These are phyloP conservation scores for Boleophthalmus pectinirostris DNA, from an alignment of 2,113 vertebrate genomes.

Conservation along the genomic window DNA sequence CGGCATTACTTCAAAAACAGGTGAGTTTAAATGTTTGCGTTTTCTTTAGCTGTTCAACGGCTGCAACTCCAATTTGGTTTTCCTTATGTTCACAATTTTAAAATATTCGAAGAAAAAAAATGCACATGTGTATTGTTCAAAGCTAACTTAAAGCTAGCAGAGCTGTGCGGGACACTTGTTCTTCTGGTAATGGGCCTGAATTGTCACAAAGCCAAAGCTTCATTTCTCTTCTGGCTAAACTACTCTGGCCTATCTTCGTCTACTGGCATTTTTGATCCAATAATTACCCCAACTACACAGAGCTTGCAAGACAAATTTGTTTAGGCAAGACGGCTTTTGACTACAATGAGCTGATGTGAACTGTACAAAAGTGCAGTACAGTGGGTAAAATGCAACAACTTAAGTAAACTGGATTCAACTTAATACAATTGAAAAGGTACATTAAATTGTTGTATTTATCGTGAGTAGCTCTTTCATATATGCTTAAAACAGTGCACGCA, in stretches of 20 bases:
- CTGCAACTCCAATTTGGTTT: fast-evolving
- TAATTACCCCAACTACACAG: neutral
- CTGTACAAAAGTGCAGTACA: neutral
- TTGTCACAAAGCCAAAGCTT: constrained; percentile 26
- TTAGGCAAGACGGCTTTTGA: neutral
- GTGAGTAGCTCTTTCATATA: neutral
- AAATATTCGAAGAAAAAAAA: neutral
- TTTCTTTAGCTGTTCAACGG: too few relatives aligned
- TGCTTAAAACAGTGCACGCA: constrained; percentile 17
- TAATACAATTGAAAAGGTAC: neutral
- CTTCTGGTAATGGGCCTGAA: constrained; percentile 32
- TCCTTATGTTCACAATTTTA: neutral
- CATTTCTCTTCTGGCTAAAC: neutral
- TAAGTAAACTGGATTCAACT: too few relatives aligned
- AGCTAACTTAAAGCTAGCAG: constrained; percentile 55
- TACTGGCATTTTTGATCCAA: neutral
- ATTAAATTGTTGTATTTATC: neutral
- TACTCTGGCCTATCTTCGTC: neutral
- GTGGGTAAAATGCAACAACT: neutral
- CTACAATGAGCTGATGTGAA: neutral
- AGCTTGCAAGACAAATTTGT: neutral
- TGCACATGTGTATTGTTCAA: neutral
- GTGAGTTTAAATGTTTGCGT: constrained; percentile 15
- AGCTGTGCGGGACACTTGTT: constrained; percentile 14
- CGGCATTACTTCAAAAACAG: constrained; percentile 11